A percentile compares a stretch with the other conserved stretches of the same genome.
These are phyloP conservation scores for Cantharis flavilabris DNA, from an alignment of 2,888 invertebrate genomes.

Conservation along the genomic window DNA sequence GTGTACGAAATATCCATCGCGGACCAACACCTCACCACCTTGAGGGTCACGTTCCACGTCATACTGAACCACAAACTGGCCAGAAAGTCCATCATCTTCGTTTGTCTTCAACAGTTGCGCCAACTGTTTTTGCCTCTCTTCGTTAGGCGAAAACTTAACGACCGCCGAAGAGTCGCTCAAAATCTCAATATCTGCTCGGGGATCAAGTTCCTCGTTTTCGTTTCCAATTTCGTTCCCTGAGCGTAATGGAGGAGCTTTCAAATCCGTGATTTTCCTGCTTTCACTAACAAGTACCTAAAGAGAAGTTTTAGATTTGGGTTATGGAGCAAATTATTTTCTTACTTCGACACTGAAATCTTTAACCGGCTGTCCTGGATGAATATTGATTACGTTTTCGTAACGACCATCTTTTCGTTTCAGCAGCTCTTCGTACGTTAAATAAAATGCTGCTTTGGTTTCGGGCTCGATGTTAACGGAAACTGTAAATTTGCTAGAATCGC, in stretches of 20 bases:
- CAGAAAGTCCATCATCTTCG: conserved; percentile 59
- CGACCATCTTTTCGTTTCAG: conserved; percentile 65
- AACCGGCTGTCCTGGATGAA: conserved; percentile 70
- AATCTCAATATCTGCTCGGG: conserved; percentile 44
- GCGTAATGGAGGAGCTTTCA: conserved; percentile 67
- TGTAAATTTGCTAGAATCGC: conserved; percentile 72
- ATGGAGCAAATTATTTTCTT: background rate
- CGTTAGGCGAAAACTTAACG: conserved; percentile 63
- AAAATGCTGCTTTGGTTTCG: conserved; percentile 66
- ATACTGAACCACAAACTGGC: conserved; percentile 71
- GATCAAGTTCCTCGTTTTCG: conserved; percentile 56
- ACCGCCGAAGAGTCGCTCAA: conserved; percentile 40
- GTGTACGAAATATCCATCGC: conserved; percentile 76
- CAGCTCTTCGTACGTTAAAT: conserved; percentile 74
- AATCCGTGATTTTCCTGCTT: conserved; percentile 61
- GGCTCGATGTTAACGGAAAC: conserved; percentile 71
- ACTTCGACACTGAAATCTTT: conserved; percentile 64
- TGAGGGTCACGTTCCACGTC: conserved; percentile 65
- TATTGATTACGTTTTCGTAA: conserved; percentile 71
- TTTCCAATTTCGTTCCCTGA: conserved; percentile 67
- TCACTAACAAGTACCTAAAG: conserved; percentile 65
- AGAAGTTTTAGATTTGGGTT: background rate
- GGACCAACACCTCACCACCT: conserved; percentile 65
- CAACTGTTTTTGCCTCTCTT: conserved; percentile 62
- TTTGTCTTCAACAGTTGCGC: conserved; percentile 51